Base-by-base conservation (phyloP, 2,113 vertebrate genomes). In the Paradisaea rubra region DNA sequence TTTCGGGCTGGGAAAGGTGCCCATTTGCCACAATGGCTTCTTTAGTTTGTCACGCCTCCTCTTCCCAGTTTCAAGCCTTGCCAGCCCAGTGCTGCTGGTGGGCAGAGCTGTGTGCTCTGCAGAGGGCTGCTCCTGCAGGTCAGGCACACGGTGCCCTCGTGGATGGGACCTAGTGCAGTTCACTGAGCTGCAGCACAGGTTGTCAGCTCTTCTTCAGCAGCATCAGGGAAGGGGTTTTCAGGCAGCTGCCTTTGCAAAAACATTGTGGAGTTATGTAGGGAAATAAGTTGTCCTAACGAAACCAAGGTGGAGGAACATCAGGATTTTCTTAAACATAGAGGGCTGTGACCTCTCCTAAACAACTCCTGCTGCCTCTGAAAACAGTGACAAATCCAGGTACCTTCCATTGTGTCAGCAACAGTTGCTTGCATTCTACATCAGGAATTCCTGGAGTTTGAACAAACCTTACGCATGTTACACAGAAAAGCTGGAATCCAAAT, bases 1-100 rank as follows among this genome's bases (percentile, higher is more conserved):
- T 88, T 91, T 73, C 91, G 83, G 64, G 6, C 94, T 96, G 94
- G 93, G 96, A 95, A 88, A 81, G 76, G 79, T 91, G 87, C 87
- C 91, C 79, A 30, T 92, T 93, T 86, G 44, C 82, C 68, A 90
- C 95, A 92, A 78, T 78, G 76, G 82, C 47, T 86, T 45, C 83
- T 88, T 82, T 9, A 44, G 45, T 50, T 96, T 81, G 86, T 88
- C 71, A 86, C 9, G 10, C 94, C 82, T 88, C 52, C 69, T 78
- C 45, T 92, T 83, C 56, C 61, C 83, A 78, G 65, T 86, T 88
- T 31, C 28, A 61, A 41, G 71, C 53, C 44, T 52, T 47, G 17
- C 7, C 7, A 6, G 42, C 15, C 31, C 20, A 30, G 16, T 65
- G 78, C 45, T 83, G 72, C 16, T 54, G 5, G 0, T 37, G 35